These are phyloP conservation scores for Apis florea DNA, from an alignment of 1,140 invertebrate species.

Conservation along the genomic window DNA sequence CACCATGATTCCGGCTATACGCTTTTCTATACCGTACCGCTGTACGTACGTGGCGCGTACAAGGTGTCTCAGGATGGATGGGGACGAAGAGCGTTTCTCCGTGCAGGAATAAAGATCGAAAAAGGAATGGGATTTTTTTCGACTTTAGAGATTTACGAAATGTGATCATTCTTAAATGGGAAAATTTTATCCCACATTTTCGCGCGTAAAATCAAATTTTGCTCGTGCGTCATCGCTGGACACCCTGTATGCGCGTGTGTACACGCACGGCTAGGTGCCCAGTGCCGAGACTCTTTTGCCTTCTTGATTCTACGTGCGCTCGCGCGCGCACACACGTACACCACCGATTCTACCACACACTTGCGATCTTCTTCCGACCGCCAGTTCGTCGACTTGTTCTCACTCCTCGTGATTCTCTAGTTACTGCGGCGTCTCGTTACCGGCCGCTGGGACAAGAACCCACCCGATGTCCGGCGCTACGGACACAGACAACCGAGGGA, in stretches of 20 bases:
- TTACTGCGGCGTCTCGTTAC: conserved; percentile 65
- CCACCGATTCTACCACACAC: too few species aligned
- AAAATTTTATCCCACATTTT: too few species aligned
- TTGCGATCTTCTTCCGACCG: background rate
- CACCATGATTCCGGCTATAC: conserved; percentile 69
- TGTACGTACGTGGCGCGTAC: background rate
- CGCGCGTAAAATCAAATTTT: too few species aligned
- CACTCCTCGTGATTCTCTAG: conserved; percentile 42
- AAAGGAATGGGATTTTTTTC: too few species aligned
- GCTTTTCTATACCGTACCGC: conserved; percentile 34
- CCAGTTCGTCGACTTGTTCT: background rate
- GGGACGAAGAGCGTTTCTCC: too few species aligned
- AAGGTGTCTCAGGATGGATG: background rate
- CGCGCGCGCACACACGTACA: conserved; percentile 30
- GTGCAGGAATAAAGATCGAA: too few species aligned
- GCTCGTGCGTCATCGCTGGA: too few species aligned
- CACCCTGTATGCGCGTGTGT: background rate
- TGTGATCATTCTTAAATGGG: too few species aligned
- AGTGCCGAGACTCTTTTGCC: conserved; percentile 42
- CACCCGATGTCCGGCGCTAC: conserved; percentile 60
- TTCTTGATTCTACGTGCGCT: conserved; percentile 55
- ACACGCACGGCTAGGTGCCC: background rate
- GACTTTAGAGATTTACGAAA: too few species aligned
- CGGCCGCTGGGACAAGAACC: conserved; percentile 62
- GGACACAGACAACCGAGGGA: conserved; percentile 21